Evolutionary conservation across 2,797 vertebrate species (phyloP).

Genomic region (Telmatherina bonti): DNA sequence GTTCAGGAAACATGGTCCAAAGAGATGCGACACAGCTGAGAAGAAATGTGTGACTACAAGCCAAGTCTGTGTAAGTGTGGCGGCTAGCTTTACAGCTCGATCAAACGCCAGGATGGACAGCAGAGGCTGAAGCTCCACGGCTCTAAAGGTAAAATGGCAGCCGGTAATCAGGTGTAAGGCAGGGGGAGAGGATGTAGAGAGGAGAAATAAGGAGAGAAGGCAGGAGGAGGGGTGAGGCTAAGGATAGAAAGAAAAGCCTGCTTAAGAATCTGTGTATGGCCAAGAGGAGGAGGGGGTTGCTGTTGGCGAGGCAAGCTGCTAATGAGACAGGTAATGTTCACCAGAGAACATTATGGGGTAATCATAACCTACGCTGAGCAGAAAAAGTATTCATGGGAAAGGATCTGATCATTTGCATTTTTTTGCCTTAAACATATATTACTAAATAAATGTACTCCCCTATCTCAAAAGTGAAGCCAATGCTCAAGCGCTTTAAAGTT

Average conservation of each 20-base stretch:
- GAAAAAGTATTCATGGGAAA: not conserved
- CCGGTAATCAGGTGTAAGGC: constrained; percentile 41
- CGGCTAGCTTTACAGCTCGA: not conserved
- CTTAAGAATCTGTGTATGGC: constrained; percentile 64
- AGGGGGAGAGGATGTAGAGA: constrained; percentile 23
- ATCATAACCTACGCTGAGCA: not conserved
- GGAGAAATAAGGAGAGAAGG: constrained; percentile 33
- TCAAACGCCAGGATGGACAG: constrained; percentile 12
- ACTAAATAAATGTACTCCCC: too few species aligned
- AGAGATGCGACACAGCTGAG: constrained; percentile 20
- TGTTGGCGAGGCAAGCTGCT: constrained; percentile 49
- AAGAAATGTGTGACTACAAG: constrained; percentile 29
- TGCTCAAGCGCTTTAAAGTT: not conserved
- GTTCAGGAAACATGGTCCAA: constrained; percentile 75
- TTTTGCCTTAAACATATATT: not conserved
- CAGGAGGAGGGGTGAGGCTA: constrained; percentile 50
- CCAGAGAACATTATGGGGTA: not conserved
- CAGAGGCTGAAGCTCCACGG: constrained; percentile 27
- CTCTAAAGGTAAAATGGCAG: constrained; percentile 66
- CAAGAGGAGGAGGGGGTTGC: constrained; percentile 36
- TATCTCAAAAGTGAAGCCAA: not conserved
- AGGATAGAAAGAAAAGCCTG: constrained; percentile 82
- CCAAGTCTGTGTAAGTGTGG: not conserved
- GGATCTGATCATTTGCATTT: too few species aligned
- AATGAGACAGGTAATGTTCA: constrained; percentile 33